phyloP scores from a whole-genome alignment of 1,140 invertebrate species.

The Polypedilum pembai region DNA sequence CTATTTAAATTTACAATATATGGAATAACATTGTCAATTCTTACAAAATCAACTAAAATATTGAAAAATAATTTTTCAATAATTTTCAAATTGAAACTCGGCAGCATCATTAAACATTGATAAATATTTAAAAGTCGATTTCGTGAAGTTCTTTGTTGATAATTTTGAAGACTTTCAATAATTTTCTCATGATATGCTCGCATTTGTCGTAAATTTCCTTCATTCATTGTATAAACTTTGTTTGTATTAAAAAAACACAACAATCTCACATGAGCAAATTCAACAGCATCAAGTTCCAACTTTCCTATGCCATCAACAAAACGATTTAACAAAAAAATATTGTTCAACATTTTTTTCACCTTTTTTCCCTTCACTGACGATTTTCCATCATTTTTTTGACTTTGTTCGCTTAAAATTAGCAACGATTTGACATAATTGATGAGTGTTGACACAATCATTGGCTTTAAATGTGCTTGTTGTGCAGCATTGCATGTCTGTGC shows the following conservation, averaged over 20 bases:
- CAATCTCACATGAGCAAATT: conserved; percentile 15
- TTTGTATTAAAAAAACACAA: background rate
- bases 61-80: conserved; percentile 4
- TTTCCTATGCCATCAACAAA: background rate
- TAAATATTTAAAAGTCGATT: background rate
- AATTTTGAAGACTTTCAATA: background rate
- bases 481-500: conserved; percentile 52
- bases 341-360: conserved; percentile 1
- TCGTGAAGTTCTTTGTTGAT: background rate
- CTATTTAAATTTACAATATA: conserved; percentile 6
- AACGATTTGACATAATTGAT: background rate
- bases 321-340: background rate
- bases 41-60: background rate
- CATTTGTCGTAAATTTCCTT: background rate
- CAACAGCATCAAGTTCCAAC: conserved; percentile 16
- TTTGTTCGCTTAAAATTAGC: background rate
- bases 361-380: background rate
- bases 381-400: background rate
- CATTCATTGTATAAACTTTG: background rate
- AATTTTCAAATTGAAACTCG: background rate
- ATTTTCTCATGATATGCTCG: background rate
- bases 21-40: conserved; percentile 23
- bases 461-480: background rate
- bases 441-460: background rate
- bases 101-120: background rate